phyloP scores from a whole-genome alignment of 2,888 invertebrate species.

The Spialia ferax region DNA sequence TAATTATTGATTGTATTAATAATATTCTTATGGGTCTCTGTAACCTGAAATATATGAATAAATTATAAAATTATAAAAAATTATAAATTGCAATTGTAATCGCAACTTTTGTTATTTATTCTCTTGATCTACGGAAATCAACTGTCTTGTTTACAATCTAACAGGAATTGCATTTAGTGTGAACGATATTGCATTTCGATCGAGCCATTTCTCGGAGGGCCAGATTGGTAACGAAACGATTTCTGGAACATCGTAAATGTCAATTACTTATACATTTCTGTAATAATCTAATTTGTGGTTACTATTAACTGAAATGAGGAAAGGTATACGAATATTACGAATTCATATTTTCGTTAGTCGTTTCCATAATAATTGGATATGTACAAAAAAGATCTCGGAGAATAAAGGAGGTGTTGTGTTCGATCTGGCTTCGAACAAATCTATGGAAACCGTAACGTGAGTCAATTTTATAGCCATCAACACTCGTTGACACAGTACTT shows the following conservation, averaged over 20 bases:
- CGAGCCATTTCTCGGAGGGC: constrained; percentile 62
- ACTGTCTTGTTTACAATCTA: constrained; percentile 77
- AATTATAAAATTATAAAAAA: not conserved
- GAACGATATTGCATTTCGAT: constrained; percentile 71
- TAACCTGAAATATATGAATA: too few species aligned
- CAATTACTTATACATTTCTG: constrained; percentile 47
- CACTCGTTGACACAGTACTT: constrained; percentile 53
- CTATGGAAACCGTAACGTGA: constrained; percentile 50
- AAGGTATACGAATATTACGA: not conserved
- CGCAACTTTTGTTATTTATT: not conserved
- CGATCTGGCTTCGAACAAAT: constrained; percentile 15
- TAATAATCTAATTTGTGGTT: not conserved
- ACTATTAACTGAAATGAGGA: not conserved
- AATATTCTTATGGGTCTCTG: too few species aligned
- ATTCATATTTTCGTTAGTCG: not conserved
- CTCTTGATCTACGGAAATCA: constrained; percentile 72
- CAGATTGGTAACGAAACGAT: constrained; percentile 65
- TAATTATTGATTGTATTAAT: too few species aligned
- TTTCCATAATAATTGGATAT: not conserved
- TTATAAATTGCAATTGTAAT: not conserved
- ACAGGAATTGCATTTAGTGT: constrained; percentile 77
- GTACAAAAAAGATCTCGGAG: not conserved
- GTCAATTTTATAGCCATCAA: constrained; percentile 51
- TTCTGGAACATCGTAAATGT: constrained; percentile 67
- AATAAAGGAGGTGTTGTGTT: not conserved